Percentiles rank a stretch among this genome's conserved stretches.
Evolutionary conservation across 2,888 invertebrate species (phyloP).

Genomic region (Seira ritae): DNA sequence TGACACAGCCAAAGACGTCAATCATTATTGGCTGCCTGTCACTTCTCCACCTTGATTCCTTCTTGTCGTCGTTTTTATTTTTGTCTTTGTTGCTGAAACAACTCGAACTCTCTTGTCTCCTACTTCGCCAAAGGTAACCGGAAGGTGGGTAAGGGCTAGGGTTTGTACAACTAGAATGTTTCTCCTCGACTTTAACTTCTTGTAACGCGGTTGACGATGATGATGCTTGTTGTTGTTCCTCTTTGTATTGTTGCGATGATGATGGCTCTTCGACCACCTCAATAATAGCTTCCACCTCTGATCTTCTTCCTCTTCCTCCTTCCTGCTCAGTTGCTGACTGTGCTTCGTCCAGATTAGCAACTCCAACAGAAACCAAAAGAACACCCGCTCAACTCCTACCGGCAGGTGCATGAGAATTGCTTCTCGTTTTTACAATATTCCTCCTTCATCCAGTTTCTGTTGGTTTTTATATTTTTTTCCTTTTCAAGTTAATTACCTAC

Average conservation of each 20-base stretch:
- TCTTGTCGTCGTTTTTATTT: conserved; percentile 37
- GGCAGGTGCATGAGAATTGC: conserved; percentile 54
- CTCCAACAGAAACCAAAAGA: conserved; percentile 31
- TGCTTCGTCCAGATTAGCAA: conserved; percentile 57
- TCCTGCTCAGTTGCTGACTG: conserved; percentile 50
- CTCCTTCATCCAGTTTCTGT: conserved; percentile 8
- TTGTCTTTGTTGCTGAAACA: conserved; percentile 16
- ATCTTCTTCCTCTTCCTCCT: conserved; percentile 56
- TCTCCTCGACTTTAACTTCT: conserved; percentile 11
- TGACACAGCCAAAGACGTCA: conserved; percentile 82
- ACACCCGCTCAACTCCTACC: conserved; percentile 53
- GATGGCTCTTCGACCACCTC: conserved; percentile 46
- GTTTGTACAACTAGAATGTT: conserved; percentile 6
- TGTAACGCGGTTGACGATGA: conserved; percentile 26
- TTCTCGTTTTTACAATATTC: background rate
- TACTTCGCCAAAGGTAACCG: background rate
- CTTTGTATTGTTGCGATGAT: conserved; percentile 25
- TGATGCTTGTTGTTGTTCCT: conserved; percentile 16
- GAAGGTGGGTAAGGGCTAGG: background rate
- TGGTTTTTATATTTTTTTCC: background rate
- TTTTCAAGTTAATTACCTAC: background rate
- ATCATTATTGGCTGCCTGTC: conserved; percentile 77
- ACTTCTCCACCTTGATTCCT: conserved; percentile 51
- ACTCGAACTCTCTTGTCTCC: background rate
- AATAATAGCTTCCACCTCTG: conserved; percentile 65